A percentile compares a stretch with the other conserved stretches of the same genome.
Conservation (phyloP, 2,797 vertebrate species). For the Ctenosaura bakeri region DNA sequence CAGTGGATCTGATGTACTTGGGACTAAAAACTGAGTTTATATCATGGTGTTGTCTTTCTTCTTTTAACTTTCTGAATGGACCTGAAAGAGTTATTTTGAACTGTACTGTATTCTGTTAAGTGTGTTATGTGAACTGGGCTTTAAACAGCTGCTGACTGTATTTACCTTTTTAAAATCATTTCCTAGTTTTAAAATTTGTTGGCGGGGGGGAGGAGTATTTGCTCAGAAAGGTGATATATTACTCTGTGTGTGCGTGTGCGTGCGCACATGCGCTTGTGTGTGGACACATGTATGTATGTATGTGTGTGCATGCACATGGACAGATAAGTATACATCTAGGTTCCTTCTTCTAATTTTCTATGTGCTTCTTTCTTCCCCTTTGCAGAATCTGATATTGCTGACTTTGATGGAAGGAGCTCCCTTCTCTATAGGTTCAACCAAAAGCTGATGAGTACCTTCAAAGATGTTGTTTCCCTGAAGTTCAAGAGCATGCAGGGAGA, state of each 20-base stretch:
- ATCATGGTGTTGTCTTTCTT: no score
- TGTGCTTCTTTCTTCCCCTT: slow-evolving; percentile 47
- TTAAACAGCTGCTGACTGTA: neutral
- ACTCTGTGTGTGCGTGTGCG: neutral
- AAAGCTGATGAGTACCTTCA: slow-evolving; percentile 97
- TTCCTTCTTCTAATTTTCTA: neutral
- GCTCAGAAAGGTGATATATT: neutral
- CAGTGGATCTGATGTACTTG: no score
- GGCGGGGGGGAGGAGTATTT: neutral
- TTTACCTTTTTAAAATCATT: neutral
- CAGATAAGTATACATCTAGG: neutral
- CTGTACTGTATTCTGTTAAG: neutral
- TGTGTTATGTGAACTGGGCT: neutral
- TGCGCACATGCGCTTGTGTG: no score
- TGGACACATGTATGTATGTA: no score
- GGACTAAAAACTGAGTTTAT: no score
- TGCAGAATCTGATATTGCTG: slow-evolving; percentile 91
- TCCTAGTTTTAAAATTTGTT: neutral
- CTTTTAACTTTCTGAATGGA: neutral
- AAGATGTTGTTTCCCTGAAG: slow-evolving; percentile 95
- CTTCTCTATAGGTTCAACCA: slow-evolving; percentile 97
- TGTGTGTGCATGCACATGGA: neutral
- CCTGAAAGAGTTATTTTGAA: neutral
- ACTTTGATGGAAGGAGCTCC: slow-evolving; percentile 95
- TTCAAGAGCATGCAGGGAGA: slow-evolving; percentile 95